Evolutionary conservation across 2,113 vertebrate species (phyloP), one percentile per base, ranked within the genome.

Genomic region (Sylvietta virens): DNA sequence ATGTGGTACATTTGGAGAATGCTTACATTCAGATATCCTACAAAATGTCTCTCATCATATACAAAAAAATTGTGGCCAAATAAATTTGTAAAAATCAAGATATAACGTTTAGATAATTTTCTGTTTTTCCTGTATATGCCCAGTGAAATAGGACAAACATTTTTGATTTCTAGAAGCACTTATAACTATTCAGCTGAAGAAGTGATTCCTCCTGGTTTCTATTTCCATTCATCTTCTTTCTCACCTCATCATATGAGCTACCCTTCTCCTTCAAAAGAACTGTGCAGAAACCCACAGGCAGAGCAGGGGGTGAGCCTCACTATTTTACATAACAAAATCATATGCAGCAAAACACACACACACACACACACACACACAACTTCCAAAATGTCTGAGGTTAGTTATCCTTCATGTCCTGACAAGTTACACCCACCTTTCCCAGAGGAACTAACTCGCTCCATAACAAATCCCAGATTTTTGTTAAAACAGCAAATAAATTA

Each of bases 341-440:
- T 95, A 96, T 95, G 94, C 95, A 96, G 94, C 94, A 89, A 93
- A 95, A 79, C 77, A 96, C 73, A 91, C 92, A 82, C 76, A n/a
- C n/a, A n/a, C n/a, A n/a, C n/a, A 56, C 48, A 50, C 54, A 57
- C 58, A 77, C 86, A 93, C 80, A 94, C 91, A 94, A 90, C 85
- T 95, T 93, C 92, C 93, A 94, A 96, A 96, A 92, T 95, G 93
- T 94, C 92, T 95, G 95, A 96, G 93, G 93, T 96, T 95, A 94
- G 92, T 92, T 96, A 95, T 94, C 86, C 94, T 86, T 92, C 94
- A 93, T 86, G 92, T 95, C 93, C 93, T 96, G 92, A 96, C 93
- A 94, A 96, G 93, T 96, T 97, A 96, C 96, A 97, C 94, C 96
- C 95, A 97, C 95, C 94, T 97, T 96, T 96, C 94, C 95, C 96